Evolutionary conservation across 2,113 vertebrate species (phyloP).

Genomic region (Xyliphius kryptos): DNA sequence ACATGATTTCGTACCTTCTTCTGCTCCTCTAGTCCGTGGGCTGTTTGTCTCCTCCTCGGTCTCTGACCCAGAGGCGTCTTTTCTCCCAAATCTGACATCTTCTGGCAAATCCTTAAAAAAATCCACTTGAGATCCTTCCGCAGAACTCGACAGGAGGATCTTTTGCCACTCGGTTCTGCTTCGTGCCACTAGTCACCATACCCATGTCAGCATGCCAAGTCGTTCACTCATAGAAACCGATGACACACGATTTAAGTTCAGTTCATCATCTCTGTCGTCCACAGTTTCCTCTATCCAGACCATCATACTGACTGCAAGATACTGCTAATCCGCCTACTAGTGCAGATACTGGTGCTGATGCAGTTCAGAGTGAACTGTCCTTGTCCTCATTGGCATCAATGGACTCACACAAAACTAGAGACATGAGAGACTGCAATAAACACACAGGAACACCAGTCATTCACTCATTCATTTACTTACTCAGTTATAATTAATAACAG

Average conservation of each 20-base stretch:
- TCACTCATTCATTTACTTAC: too few species aligned
- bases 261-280: background rate
- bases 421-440: too few species aligned
- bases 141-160: background rate
- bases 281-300: background rate
- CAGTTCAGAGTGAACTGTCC: too few species aligned
- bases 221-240: background rate
- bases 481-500: too few species aligned
- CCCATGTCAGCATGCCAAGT: background rate
- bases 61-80: slow-evolving; percentile 80
- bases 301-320: background rate
- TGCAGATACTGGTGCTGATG: too few species aligned
- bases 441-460: too few species aligned
- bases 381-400: too few species aligned
- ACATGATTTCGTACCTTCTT: slow-evolving; percentile 96
- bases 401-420: too few species aligned
- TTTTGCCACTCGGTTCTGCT: background rate
- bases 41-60: slow-evolving; percentile 80
- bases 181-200: background rate
- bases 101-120: slow-evolving; percentile 47
- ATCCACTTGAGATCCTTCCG: slow-evolving; percentile 11
- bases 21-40: slow-evolving; percentile 93
- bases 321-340: too few species aligned
- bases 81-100: slow-evolving; percentile 80
- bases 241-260: too few species aligned